Base-by-base conservation (phyloP, 2,797 vertebrate genomes). In the Enteromius viviparus region DNA sequence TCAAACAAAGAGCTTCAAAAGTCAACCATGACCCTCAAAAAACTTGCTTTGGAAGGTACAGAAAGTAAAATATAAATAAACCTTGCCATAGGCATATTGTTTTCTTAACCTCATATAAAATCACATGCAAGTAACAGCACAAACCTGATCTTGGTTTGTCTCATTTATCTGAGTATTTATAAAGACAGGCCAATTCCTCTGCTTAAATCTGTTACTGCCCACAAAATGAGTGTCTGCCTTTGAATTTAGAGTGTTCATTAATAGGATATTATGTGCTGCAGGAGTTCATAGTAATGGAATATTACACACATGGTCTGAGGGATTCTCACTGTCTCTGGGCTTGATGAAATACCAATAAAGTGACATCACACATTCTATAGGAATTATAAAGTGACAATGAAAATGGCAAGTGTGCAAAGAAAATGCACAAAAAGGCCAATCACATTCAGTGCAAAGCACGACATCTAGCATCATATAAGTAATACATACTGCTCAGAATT, bases 181-280 rank as follows among this genome's bases (percentile, higher is more conserved):
- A 79, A 88, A 90, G 85, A 86, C 81, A 91, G 91, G 88, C 91
- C 92, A 93, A 90, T 91, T 91, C 88, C 85, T 89, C 82, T 89
- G 88, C 89, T 87, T 90, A 93, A 90, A 88, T 94, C 93, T 89
- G 93, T 95, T 94, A 95, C 94, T 81, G 85, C 90, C 92, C 92
- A 91, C 94, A 95, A 94, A 96, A 95, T 94, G 94, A 96, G 94
- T 95, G 95, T 94, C 95, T 96, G 95, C 95, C 95, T 95, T 96
- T 96, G 96, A 96, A 97, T 97, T 97, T 96, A 97, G 96, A 97
- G 95, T 96, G 95, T 96, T 97, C 96, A 96, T 97, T 97, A 97
- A 97, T 96, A 96, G 94, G 94, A 96, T 96, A 96, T 96, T 95
- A 96, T 94, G 92, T 76, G 47, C 81, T 55, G 71, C 45, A 76